Evolutionary conservation across 2,797 vertebrate species (phyloP), one percentile per base, ranked within the genome.

Genomic region (Chelon labrosus): DNA sequence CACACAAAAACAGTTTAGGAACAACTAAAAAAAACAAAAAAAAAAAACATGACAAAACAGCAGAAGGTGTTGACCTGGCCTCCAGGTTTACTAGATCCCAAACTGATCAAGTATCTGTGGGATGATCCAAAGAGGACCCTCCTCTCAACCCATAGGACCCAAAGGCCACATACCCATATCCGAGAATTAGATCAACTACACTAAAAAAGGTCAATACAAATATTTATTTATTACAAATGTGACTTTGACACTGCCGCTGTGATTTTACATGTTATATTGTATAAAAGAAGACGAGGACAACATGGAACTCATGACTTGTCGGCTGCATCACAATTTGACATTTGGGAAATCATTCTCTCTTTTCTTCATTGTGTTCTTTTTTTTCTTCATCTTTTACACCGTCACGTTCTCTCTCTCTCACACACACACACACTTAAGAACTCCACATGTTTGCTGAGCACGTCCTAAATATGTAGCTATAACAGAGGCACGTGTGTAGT

Each of bases 401-500:
- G 27, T 27, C 41, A 7, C 31, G 1, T 35, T 66, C 65, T 52
- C 54, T 13, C 59, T 16, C 38, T 17, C 22, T 20, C 67, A 70
- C 52, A 59, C 63, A 58, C 61, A 47, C 79, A 53, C 64, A 57
- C 56, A 55, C 44, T 47, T 41, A 50, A 71, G 73, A 70, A 78
- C 71, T 49, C 44, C 68, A 85, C 85, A 75, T 69, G 75, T 79
- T 83, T 47, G 20, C 57, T 50, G 64, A 86, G 64, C 77, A 76
- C 54, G 72, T 84, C 70, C 65, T 80, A 80, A 56, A 76, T 63
- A 84, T 77, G 81, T 79, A 35, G 31, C 31, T 35, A 47, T 77
- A 84, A 88, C 80, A 50, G 89, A 91, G 90, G 90, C 90, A 91
- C 88, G 73, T 83, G 83, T 91, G 80, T 82, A 76, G 72, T 83